phyloP scores from a whole-genome alignment of 1,140 invertebrate genomes.

The Trinorchestia longiramus region DNA sequence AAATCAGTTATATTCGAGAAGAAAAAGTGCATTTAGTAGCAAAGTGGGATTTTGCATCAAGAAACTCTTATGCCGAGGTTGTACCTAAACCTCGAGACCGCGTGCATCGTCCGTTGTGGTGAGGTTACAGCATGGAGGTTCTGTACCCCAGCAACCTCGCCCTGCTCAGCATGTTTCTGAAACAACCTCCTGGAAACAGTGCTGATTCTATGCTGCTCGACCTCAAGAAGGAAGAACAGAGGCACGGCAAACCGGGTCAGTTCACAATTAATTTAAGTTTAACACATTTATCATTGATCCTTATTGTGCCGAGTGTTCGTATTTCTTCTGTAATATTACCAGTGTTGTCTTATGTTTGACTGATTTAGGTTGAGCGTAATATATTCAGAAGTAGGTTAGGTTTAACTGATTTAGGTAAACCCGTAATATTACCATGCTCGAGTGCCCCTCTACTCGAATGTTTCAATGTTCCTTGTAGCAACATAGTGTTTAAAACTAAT shows the following conservation, averaged over 20 bases:
- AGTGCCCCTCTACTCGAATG: no score
- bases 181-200: conserved; percentile 56
- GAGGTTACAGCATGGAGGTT: conserved; percentile 59
- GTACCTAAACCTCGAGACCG: not conserved
- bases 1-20: no score
- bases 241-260: conserved; percentile 15
- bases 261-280: not conserved
- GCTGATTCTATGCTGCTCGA: conserved; percentile 8
- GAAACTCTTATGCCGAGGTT: not conserved
- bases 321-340: no score
- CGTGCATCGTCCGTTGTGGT: not conserved
- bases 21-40: not conserved
- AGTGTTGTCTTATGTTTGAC: no score
- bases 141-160: conserved; percentile 65
- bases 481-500: no score
- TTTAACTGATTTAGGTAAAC: no score
- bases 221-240: conserved; percentile 13
- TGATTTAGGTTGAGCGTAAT: no score
- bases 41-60: not conserved
- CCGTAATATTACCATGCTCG: no score
- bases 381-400: no score
- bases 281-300: no score
- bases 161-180: conserved; percentile 66
- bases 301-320: no score
- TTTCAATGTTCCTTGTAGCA: no score